A percentile compares a stretch with the other conserved stretches of the same genome.
Evolutionary conservation across 2,797 vertebrate genomes (phyloP).

Genomic region (Micrastur ruficollis): DNA sequence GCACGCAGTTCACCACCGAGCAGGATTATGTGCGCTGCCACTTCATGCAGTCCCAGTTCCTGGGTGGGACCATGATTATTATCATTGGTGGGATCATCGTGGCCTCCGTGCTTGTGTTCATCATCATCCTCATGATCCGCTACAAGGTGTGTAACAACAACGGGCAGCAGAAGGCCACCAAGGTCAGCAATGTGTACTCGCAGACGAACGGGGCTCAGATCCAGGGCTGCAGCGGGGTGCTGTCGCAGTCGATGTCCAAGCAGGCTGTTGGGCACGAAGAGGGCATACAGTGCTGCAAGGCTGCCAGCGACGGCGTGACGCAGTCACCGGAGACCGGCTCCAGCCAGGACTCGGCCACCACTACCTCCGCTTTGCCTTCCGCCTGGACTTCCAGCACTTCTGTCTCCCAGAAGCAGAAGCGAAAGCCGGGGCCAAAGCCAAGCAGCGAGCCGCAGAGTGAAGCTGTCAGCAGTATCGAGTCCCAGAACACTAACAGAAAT

Average conservation of each 20-base stretch:
- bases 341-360: slow-evolving; percentile 84
- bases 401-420: slow-evolving; percentile 84
- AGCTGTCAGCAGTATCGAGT: slow-evolving; percentile 78
- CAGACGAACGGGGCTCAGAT: slow-evolving; percentile 93
- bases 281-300: slow-evolving; percentile 81
- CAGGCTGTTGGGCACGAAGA: slow-evolving; percentile 86
- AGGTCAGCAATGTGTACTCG: slow-evolving; percentile 92
- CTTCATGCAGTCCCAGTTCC: slow-evolving; percentile 98
- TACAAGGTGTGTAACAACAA: slow-evolving; percentile 95
- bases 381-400: slow-evolving; percentile 86
- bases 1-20: slow-evolving; percentile 94
- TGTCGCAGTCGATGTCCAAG: slow-evolving; percentile 87
- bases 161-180: slow-evolving; percentile 84
- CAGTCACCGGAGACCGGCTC: slow-evolving; percentile 80
- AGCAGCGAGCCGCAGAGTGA: slow-evolving; percentile 76
- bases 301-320: slow-evolving; percentile 71
- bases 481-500: slow-evolving; percentile 95
- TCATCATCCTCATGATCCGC: slow-evolving; percentile 98
- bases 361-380: slow-evolving; percentile 85
- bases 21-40: slow-evolving; percentile 96
- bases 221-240: slow-evolving; percentile 80
- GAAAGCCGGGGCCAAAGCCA: slow-evolving; percentile 83
- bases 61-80: slow-evolving; percentile 99
- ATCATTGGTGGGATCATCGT: slow-evolving; percentile 98
- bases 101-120: slow-evolving; percentile 95